Base-by-base conservation (phyloP, 37 sponge, comb jelly and placozoan species). In the Spongilla lacustris region DNA sequence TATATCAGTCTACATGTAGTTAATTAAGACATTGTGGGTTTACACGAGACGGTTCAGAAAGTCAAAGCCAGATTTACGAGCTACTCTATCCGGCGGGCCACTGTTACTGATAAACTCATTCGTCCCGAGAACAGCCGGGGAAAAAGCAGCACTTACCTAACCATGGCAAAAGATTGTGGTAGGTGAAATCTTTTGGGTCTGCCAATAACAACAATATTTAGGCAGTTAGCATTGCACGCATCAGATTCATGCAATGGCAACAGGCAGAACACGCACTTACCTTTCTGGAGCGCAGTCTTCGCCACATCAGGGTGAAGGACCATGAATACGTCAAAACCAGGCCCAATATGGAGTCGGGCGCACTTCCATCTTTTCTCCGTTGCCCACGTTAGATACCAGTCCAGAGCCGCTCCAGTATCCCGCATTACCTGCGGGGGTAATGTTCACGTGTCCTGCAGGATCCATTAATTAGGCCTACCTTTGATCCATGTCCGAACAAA, bases 121-220 rank as follows among this genome's bases (percentile, higher is more conserved):
- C n/a, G n/a, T n/a, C n/a, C n/a, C n/a, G n/a, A n/a, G n/a, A n/a
- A n/a, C n/a, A n/a, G n/a, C n/a, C n/a, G n/a, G n/a, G n/a, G n/a
- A n/a, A n/a, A n/a, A n/a, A n/a, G n/a, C n/a, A n/a, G n/a, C n/a
- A n/a, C 87, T 74, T 77, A 94, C 94, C 94, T 35, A 94, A 83
- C 94, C 94, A 94, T 0, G 88, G 88, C 12, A 76, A 14, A 2
- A 94, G 31, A 31, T 79, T 72, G 49, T 77, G 21, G 67, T 93
- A 93, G 14, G 87, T 37, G 1, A 79, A 23, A 0, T 74, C n/a
- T 70, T 93, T 93, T 22, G 93, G 94, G 67, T 94, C 94, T 94
- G 83, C 13, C 0, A 35, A 41, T n/a, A n/a, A n/a, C n/a, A n/a
- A n/a, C n/a, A n/a, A n/a, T n/a, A n/a, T n/a, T n/a, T n/a, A n/a